phyloP scores from a whole-genome alignment of 1,140 invertebrate species.

The Chelonus insularis region DNA sequence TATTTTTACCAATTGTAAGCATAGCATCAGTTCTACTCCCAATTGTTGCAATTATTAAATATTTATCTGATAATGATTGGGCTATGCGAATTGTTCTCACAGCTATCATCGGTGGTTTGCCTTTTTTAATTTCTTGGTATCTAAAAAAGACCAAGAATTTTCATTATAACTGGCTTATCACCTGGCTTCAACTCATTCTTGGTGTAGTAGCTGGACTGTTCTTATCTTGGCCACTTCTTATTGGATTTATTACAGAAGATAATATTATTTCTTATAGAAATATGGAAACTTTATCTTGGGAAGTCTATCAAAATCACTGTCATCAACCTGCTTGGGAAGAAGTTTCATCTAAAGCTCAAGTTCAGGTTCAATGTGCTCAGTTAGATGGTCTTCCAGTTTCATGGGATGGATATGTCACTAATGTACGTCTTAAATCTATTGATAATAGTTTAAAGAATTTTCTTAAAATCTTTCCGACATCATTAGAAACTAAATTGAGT shows the following conservation, averaged over 20 bases:
- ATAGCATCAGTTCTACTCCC: constrained; percentile 74
- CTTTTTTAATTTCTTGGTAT: constrained; percentile 67
- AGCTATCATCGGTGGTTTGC: constrained; percentile 60
- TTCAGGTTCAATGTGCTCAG: constrained; percentile 71
- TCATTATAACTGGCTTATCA: constrained; percentile 67
- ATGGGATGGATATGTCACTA: constrained; percentile 75
- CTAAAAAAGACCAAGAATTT: constrained; percentile 62
- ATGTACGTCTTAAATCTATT: constrained; percentile 66
- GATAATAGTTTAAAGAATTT: constrained; percentile 66
- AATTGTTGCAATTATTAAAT: constrained; percentile 71
- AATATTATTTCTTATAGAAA: constrained; percentile 29
- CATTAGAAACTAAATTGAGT: constrained; percentile 63
- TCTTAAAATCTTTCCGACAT: constrained; percentile 64
- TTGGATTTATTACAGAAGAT: constrained; percentile 49
- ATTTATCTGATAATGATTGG: constrained; percentile 67
- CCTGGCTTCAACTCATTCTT: constrained; percentile 61
- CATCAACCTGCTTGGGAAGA: constrained; percentile 70
- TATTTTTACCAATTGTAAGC: constrained; percentile 78
- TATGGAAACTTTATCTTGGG: constrained; percentile 63
- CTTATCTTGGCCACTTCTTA: constrained; percentile 59
- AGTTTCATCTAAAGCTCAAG: constrained; percentile 65
- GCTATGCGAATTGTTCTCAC: constrained; percentile 65
- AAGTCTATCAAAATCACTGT: constrained; percentile 73
- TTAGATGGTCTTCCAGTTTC: constrained; percentile 67
- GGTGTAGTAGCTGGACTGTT: constrained; percentile 54